Evolutionary conservation across 92 coral and sea anemone genomes (phyloP), one percentile per base, ranked within the genome.

Genomic region (Anthopleura xanthogrammica): DNA sequence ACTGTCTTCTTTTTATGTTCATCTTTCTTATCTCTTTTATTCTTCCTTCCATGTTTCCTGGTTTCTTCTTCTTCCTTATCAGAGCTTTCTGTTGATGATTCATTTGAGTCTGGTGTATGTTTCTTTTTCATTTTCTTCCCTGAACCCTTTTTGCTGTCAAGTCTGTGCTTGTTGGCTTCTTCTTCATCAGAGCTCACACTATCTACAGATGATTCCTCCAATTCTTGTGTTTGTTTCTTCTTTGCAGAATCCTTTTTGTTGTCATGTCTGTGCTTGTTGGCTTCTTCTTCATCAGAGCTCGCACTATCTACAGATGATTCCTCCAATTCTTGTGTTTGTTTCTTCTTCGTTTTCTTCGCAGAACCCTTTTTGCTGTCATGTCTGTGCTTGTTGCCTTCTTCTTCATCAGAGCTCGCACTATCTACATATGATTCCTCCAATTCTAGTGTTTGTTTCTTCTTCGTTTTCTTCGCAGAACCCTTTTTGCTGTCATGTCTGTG

Each of bases 41-140:
- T 52, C 48, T 71, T 79, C 83, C 78, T 62, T 41, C 77, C 46
- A 54, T 54, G 58, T 77, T 57, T 73, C 72, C 41, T 74, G 75
- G 68, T 57, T 24, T 58, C 60, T 74, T 58, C n/a, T n/a, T n/a
- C 52, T 48, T 9, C 52, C 9, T 48, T 9, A 48, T 3, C 52
- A 48, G 52, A 48, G 52, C 52, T 48, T 48, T 16, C 65, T 16
- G 20, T 16, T 8, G 65, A 11, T 58, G 65, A 58, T 58, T 58
- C 65, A 12, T 58, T 17, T 19, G 13, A 58, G 17, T 58, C 65
- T 12, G 20, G 20, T 58, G 8, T 48, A 3, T 58, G 16, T 58
- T 58, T 58, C 65, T 57, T 57, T 17, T 62, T 62, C 9, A 19
- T 62, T 62, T 13, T 2, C 4, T n/a, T n/a, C n/a, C n/a, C n/a